A percentile compares a stretch with the other conserved stretches of the same genome.
These are phyloP conservation scores for Aricia agestis DNA, from an alignment of 1,140 invertebrate genomes.

Conservation along the genomic window DNA sequence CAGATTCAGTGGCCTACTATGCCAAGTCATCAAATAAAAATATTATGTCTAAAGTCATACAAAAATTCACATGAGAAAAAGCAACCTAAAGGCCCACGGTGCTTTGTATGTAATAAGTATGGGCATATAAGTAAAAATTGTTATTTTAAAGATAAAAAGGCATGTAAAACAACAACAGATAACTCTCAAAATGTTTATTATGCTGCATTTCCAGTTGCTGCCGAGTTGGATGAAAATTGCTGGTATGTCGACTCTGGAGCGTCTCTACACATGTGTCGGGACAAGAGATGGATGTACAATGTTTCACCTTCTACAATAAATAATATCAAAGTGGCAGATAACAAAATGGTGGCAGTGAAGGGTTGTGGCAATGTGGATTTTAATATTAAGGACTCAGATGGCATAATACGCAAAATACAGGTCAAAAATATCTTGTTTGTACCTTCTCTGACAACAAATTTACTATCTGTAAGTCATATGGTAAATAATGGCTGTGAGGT, in stretches of 20 bases:
- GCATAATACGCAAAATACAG: constrained; percentile 12
- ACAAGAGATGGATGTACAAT: constrained; percentile 20
- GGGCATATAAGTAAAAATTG: constrained; percentile 18
- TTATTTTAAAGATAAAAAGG: constrained; percentile 17
- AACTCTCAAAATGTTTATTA: constrained; percentile 15
- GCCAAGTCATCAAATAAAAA: constrained; percentile 18
- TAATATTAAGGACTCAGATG: constrained; percentile 14
- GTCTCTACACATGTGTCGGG: constrained; percentile 12
- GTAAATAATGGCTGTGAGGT: constrained; percentile 20
- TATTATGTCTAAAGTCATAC: constrained; percentile 10
- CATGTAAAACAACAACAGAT: background rate
- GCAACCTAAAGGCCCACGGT: constrained; percentile 14
- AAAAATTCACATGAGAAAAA: constrained; percentile 17
- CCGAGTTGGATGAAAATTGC: background rate
- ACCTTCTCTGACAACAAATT: constrained; percentile 12
- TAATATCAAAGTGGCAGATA: constrained; percentile 16
- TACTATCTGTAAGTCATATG: constrained; percentile 20
- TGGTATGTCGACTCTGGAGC: constrained; percentile 16
- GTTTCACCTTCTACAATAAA: constrained; percentile 10
- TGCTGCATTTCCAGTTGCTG: constrained; percentile 18
- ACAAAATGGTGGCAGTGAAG: constrained; percentile 14
- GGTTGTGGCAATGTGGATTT: constrained; percentile 16
- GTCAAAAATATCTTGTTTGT: constrained; percentile 15
- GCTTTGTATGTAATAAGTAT: constrained; percentile 19
- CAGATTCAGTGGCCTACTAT: constrained; percentile 6